These are phyloP conservation scores for Phaenicophaeus curvirostris DNA, from an alignment of 2,797 vertebrate species.

Conservation along the genomic window DNA sequence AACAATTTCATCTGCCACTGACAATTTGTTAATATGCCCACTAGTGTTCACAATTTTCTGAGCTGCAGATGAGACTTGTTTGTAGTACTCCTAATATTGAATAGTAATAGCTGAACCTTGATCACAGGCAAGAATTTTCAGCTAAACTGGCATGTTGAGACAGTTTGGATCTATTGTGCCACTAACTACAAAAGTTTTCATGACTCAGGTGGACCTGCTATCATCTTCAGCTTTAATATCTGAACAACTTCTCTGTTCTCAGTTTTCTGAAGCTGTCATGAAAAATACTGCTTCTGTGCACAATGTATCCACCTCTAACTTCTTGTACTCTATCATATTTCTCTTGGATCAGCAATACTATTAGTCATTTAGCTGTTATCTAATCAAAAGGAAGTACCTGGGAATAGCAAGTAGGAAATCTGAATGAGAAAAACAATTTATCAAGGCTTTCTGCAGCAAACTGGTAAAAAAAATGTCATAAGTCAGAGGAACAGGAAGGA, in stretches of 20 bases:
- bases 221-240: neutral
- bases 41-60: neutral
- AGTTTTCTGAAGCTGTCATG: neutral
- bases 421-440: neutral
- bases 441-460: neutral
- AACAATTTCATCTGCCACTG: neutral
- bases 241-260: neutral
- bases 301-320: neutral
- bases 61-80: neutral
- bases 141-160: neutral
- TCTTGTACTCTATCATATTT: neutral
- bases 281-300: neutral
- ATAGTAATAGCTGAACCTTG: neutral
- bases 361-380: neutral
- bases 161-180: neutral
- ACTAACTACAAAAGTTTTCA: neutral
- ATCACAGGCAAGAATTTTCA: neutral
- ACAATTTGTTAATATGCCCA: neutral
- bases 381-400: neutral
- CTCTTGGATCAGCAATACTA: neutral
- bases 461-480: neutral
- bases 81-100: neutral
- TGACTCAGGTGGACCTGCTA: neutral
- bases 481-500: neutral
- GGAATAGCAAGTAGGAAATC: neutral